Percentiles rank a stretch among this genome's conserved stretches.
These are phyloP conservation scores for Ceratotherium simum DNA, from an alignment of 2,113 vertebrate species.

Conservation along the genomic window DNA sequence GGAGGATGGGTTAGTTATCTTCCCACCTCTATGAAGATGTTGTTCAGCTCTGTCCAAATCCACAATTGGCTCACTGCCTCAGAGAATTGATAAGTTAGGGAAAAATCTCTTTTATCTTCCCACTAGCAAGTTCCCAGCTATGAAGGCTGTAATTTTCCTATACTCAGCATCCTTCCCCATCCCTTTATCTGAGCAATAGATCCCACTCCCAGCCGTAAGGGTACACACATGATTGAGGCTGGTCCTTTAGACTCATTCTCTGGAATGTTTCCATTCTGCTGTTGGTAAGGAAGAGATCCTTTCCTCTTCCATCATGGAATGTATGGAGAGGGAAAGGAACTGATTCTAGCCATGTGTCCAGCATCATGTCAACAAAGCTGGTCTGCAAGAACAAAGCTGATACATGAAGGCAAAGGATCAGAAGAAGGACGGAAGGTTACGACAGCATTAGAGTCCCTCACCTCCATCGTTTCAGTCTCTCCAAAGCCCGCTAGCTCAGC, in stretches of 20 bases:
- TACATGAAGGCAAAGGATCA: background rate
- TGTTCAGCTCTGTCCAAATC: background rate
- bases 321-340: background rate
- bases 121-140: background rate
- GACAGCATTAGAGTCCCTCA: background rate
- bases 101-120: background rate
- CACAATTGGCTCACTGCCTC: background rate
- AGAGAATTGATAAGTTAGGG: background rate
- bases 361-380: accelerated
- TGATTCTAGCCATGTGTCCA: accelerated
- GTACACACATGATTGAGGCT: accelerated
- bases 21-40: accelerated
- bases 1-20: background rate
- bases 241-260: background rate
- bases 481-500: background rate
- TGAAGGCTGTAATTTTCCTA: background rate
- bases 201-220: background rate
- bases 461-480: background rate
- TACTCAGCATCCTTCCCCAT: background rate
- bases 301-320: background rate
- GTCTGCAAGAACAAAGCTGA: background rate
- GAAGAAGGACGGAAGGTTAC: background rate
- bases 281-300: background rate
- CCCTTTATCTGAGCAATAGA: background rate
- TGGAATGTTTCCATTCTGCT: background rate